Conservation (phyloP, 2,797 vertebrate genomes). For the Pangasius djambal region DNA sequence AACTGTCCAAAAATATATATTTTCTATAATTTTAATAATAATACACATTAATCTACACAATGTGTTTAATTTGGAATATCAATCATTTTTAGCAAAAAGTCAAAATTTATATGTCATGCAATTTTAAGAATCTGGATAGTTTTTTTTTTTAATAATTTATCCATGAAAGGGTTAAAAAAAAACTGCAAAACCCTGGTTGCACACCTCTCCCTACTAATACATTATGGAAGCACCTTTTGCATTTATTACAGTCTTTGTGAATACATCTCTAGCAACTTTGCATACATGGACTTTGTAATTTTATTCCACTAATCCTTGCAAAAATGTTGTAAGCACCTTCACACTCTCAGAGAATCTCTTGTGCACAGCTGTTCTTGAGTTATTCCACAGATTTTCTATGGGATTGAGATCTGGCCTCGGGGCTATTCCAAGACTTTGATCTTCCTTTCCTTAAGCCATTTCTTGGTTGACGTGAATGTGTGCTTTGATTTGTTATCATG, state of each 20-base stretch:
- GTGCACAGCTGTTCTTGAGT: not conserved
- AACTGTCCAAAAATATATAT: too few relatives aligned
- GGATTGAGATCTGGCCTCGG: not conserved
- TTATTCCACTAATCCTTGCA: not conserved
- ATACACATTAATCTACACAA: too few relatives aligned
- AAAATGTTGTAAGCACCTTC: too few relatives aligned
- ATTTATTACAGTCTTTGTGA: not conserved
- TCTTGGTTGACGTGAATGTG: not conserved
- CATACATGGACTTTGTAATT: not conserved
- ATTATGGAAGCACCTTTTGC: not conserved
- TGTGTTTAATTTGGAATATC: too few relatives aligned
- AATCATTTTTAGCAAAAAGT: too few relatives aligned
- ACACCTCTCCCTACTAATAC: not conserved
- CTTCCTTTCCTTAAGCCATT: not conserved
- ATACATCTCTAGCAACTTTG: not conserved
- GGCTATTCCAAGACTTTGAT: not conserved
- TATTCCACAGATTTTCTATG: not conserved
- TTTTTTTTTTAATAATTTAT: not conserved
- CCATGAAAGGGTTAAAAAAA: too few relatives aligned
- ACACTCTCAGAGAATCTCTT: not conserved
- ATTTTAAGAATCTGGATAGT: not conserved
- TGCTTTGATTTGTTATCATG: not conserved
- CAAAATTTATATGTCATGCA: not conserved
- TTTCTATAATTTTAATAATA: too few relatives aligned
- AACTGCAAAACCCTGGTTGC: not conserved